These are phyloP conservation scores for Chaetops frenatus DNA, from an alignment of 2,113 vertebrate species.

Conservation along the genomic window DNA sequence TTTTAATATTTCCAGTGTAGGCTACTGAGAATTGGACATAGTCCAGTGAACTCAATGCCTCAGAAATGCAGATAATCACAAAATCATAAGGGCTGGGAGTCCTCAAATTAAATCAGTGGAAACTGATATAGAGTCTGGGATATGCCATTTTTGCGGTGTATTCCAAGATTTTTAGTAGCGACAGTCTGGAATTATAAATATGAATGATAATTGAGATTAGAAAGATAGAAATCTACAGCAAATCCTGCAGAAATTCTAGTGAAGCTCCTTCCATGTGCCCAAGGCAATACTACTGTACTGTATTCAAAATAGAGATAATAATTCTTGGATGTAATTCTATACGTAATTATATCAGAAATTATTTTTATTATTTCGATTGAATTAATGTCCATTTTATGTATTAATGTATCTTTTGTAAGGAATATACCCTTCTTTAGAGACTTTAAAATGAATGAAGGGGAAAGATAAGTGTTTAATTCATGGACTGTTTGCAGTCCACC, in stretches of 20 bases:
- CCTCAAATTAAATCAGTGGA: background rate
- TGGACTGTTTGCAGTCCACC: background rate
- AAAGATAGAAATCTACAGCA: background rate
- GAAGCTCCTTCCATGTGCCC: background rate
- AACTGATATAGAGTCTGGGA: background rate
- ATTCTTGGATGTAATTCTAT: background rate
- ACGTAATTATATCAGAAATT: background rate
- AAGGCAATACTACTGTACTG: background rate
- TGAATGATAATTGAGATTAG: background rate
- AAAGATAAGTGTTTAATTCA: background rate
- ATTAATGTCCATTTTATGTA: background rate
- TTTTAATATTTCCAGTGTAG: background rate
- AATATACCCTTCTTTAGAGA: background rate
- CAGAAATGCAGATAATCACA: background rate
- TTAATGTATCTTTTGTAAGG: background rate
- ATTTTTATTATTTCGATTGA: background rate
- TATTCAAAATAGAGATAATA: background rate
- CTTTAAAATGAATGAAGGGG: background rate
- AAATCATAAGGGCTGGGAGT: background rate
- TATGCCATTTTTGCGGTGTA: background rate
- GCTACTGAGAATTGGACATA: background rate
- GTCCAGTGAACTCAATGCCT: background rate
- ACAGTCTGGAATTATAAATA: background rate
- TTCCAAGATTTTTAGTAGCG: background rate
- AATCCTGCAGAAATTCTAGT: background rate